Evolutionary conservation across 2,113 vertebrate genomes (phyloP), one percentile per base, ranked within the genome.

Genomic region (Seriola aureovittata): DNA sequence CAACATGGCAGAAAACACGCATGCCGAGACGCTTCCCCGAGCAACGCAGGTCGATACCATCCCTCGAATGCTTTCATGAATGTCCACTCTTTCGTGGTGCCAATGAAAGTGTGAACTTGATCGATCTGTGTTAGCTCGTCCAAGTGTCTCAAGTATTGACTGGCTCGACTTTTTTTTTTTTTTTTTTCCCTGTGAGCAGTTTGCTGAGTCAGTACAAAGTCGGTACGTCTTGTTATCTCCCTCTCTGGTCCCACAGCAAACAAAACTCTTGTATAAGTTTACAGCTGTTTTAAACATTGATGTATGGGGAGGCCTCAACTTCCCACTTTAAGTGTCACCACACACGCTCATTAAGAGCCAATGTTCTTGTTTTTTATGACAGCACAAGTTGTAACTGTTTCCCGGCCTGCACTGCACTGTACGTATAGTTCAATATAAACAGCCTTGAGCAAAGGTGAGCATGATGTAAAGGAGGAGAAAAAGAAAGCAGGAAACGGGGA

Each of bases 261-360:
- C 50, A 75, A 23, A 87, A 60, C 54, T 77, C 75, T n/a, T 85
- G 67, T 74, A 75, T 71, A 72, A 67, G 46, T 90, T 90, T 91
- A 91, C 74, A 74, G 38, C 80, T 76, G 14, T 82, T 82, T 89
- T 44, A 90, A 85, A 90, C 75, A 72, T 59, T 85, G 86, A 91
- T 84, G 52, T 86, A 82, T 72, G 52, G 54, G 54, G 32, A 34
- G 58, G 38, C 8, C 16, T 59, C 16, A 25, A 1, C 71, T 42
- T 60, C 57, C 40, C 44, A 4, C 25, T 78, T 75, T 50, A 59
- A 52, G 73, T 73, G 40, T 52, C 66, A 36, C 81, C 67, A 66
- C 70, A 82, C 52, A 77, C 75, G 57, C 90, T 81, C 82, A 85
- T 91, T 88, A 91, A 76, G 63, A 79, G 58, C 58, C 62, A 46